phyloP scores from a whole-genome alignment of 1,140 invertebrate species.

The Pantala flavescens region DNA sequence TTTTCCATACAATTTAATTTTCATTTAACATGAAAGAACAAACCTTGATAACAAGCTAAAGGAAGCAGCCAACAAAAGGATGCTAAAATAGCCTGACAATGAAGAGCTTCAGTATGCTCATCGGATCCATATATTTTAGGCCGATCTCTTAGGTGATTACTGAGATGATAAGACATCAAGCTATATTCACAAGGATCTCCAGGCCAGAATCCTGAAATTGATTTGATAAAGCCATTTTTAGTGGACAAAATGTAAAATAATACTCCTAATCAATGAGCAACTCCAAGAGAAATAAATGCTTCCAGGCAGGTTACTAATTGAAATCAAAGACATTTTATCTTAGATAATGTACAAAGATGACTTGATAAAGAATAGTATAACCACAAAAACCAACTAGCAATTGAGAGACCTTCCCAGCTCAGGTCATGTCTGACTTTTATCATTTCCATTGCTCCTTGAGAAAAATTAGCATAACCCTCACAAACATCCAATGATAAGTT shows the following conservation, averaged over 20 bases:
- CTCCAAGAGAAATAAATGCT: too few species aligned
- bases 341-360: too few species aligned
- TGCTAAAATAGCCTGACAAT: conserved; percentile 58
- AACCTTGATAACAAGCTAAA: conserved; percentile 73
- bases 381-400: background rate
- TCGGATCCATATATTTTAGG: conserved; percentile 35
- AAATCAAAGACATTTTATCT: too few species aligned
- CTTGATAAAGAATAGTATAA: too few species aligned
- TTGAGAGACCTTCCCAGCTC: conserved; percentile 18
- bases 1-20: background rate
- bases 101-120: conserved; percentile 49
- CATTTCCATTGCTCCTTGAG: too few species aligned
- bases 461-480: too few species aligned
- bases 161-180: conserved; percentile 56
- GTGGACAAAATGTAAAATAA: background rate
- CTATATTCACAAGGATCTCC: conserved; percentile 65
- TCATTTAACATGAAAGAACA: background rate
- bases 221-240: conserved; percentile 3
- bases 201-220: conserved; percentile 59
- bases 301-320: too few species aligned
- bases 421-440: too few species aligned
- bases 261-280: background rate
- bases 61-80: conserved; percentile 69
- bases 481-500: too few species aligned
- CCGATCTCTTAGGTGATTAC: conserved; percentile 38